Evolutionary conservation across 2,113 vertebrate species (phyloP).

Genomic region (Seriola aureovittata): DNA sequence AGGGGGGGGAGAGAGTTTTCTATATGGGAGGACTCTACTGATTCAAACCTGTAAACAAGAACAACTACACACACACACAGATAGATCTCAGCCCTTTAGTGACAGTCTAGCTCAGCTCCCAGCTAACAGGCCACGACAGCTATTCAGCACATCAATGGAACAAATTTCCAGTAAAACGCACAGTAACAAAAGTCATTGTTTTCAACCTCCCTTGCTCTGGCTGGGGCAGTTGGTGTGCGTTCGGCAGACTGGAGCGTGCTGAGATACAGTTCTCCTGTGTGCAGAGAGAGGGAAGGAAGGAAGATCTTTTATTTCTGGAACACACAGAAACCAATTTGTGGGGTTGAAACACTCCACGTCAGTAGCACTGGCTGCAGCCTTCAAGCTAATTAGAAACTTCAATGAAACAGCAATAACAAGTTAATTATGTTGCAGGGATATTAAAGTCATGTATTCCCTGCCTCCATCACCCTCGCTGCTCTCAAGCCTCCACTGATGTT

Average conservation of each 20-base stretch:
- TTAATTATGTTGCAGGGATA: slow-evolving; percentile 80
- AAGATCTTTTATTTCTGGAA: slow-evolving; percentile 60
- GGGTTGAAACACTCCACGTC: slow-evolving; percentile 68
- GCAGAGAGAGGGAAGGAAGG: background rate
- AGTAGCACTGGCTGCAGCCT: slow-evolving; percentile 64
- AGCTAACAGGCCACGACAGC: slow-evolving; percentile 63
- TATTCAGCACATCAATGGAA: slow-evolving; percentile 61
- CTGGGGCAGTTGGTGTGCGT: slow-evolving; percentile 2
- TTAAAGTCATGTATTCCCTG: slow-evolving; percentile 70
- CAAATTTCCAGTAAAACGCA: slow-evolving; percentile 64
- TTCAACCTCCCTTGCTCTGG: slow-evolving; percentile 25
- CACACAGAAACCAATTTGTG: slow-evolving; percentile 73
- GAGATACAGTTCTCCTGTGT: slow-evolving; percentile 52
- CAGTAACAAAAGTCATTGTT: slow-evolving; percentile 60
- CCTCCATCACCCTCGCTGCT: slow-evolving; percentile 46
- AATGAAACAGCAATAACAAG: slow-evolving; percentile 79
- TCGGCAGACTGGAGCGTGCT: background rate
- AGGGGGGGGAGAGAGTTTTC: slow-evolving; percentile 30
- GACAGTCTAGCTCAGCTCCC: slow-evolving; percentile 46
- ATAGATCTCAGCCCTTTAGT: slow-evolving; percentile 40
- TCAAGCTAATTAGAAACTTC: slow-evolving; percentile 81
- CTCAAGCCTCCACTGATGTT: slow-evolving; percentile 41
- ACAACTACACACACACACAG: slow-evolving; percentile 1
- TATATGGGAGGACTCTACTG: slow-evolving; percentile 24
- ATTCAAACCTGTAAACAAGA: slow-evolving; percentile 52